These are phyloP conservation scores for Brachionus asplanchnoidis DNA, from an alignment of 1,140 invertebrate genomes.

Conservation along the genomic window DNA sequence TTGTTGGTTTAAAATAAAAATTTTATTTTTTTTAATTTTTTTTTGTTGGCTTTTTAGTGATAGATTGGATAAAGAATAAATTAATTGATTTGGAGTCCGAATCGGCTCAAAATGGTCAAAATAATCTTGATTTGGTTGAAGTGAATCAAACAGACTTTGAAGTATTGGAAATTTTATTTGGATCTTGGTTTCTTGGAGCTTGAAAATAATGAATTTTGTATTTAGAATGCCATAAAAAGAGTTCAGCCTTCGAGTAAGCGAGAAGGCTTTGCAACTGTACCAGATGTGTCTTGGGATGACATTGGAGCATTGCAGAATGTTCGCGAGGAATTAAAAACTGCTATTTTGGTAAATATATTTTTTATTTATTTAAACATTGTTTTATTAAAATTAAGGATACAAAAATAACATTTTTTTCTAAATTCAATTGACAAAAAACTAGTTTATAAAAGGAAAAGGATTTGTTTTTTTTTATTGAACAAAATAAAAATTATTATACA, in stretches of 20 bases:
- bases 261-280: conserved; percentile 94
- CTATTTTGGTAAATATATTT: conserved; percentile 68
- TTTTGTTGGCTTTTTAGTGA: not conserved
- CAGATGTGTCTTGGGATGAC: conserved; percentile 93
- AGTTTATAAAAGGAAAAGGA: too few species aligned
- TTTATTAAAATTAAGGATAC: too few species aligned
- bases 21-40: not conserved
- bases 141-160: not conserved
- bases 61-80: conserved; percentile 30
- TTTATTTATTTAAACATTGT: not conserved
- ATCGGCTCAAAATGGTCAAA: not conserved
- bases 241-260: conserved; percentile 82
- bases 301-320: conserved; percentile 84
- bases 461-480: too few species aligned
- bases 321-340: conserved; percentile 77
- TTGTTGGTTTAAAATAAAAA: not conserved
- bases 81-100: not conserved
- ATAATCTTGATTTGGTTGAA: not conserved
- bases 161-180: not conserved
- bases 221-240: conserved; percentile 36
- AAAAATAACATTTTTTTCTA: too few species aligned
- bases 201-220: not conserved
- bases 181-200: not conserved
- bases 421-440: too few species aligned
- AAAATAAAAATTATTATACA: too few species aligned